Conservation (phyloP, 2,113 vertebrate species). For the Podarcis muralis region DNA sequence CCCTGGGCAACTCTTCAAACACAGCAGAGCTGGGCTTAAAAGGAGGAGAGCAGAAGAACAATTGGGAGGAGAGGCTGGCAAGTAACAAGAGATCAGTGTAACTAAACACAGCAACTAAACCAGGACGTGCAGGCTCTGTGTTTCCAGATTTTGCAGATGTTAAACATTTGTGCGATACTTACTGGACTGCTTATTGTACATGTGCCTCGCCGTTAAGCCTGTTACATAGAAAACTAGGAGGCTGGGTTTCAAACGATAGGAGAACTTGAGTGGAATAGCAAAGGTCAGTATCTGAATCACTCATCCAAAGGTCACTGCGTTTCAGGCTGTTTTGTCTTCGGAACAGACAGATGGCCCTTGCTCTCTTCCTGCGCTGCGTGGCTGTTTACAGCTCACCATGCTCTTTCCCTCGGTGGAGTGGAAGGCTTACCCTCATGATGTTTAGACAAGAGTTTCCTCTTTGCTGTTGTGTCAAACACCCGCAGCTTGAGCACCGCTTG, state of each 20-base stretch:
- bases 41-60: neutral
- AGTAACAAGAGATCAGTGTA: neutral
- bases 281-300: neutral
- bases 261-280: neutral
- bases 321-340: neutral
- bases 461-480: neutral
- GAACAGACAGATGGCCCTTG: neutral
- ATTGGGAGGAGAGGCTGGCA: neutral
- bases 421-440: neutral
- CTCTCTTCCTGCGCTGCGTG: neutral
- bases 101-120: neutral
- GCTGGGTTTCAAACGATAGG: neutral
- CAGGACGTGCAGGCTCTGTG: neutral
- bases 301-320: neutral
- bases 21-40: neutral
- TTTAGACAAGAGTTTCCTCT: conserved; percentile 21
- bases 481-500: neutral
- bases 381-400: rapidly evolving
- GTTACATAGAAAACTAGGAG: neutral
- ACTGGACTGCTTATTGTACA: neutral
- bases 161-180: neutral
- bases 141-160: neutral
- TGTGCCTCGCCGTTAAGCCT: neutral
- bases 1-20: neutral
- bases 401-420: neutral